Evolutionary conservation across 2,113 vertebrate genomes (phyloP), one percentile per base, ranked within the genome.

Genomic region (Urocynchramus pylzowi): DNA sequence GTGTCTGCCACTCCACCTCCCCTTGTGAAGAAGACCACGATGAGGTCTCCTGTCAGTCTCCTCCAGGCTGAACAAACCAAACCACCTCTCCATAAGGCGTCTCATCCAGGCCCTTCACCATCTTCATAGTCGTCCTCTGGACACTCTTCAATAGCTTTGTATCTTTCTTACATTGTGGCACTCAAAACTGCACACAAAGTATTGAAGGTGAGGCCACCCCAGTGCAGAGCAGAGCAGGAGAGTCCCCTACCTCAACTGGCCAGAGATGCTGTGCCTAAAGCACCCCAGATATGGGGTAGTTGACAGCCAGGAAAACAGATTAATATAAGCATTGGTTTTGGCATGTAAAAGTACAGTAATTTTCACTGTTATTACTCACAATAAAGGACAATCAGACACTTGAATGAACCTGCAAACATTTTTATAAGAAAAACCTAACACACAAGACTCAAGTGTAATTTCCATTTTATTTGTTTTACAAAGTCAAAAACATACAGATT

Each of bases 391-490:
- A 30, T 16, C 45, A 49, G 56, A 44, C n/a, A 56, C 21, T 39
- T 71, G 44, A 63, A 47, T 10, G 41, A 16, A 82, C 33, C 33
- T 0, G 2, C 52, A 90, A 80, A 37, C 21, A 35, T 79, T 63
- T 74, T 30, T 80, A 63, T 7, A 2, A 60, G 47, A 63, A 86
- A 87, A 30, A 7, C 0, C 4, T 28, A 63, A n/a, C 28, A 35
- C 39, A n/a, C 16, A 83, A 68, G 22, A 57, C 39, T 79, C 33
- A 69, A 83, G 89, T 77, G n/a, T 69, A 69, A 87, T 70, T 63
- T 80, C 26, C 24, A 37, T 90, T 97, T 96, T 91, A 94, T 93
- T 86, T 64, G 74, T 81, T 95, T 92, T 81, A 90, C 41, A 87
- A 82, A 89, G 74, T 85, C 80, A 93, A 85, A 87, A 63, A 27